phyloP scores from a whole-genome alignment of 2,113 vertebrate genomes.

The Hippocampus abdominalis region DNA sequence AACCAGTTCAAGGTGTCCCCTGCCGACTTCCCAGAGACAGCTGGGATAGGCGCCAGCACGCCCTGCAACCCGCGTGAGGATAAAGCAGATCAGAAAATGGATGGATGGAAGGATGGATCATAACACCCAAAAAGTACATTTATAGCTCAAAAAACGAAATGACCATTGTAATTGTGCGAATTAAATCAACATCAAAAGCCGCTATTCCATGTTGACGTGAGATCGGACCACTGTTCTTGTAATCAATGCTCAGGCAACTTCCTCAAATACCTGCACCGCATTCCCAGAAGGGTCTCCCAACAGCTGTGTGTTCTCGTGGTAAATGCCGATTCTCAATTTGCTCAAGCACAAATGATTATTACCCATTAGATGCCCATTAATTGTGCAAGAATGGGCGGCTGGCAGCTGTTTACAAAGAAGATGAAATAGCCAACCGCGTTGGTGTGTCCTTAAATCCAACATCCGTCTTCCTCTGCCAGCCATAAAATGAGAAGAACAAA shows the following conservation, averaged over 20 bases:
- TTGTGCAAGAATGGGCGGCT: slow-evolving; percentile 91
- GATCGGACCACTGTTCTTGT: slow-evolving; percentile 31
- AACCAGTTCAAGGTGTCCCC: too few relatives aligned
- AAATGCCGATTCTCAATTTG: slow-evolving; percentile 85
- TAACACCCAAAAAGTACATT: too few relatives aligned
- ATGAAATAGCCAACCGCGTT: slow-evolving; percentile 80
- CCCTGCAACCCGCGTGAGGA: too few relatives aligned
- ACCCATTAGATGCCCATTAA: slow-evolving; percentile 99
- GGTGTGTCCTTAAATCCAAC: slow-evolving; percentile 74
- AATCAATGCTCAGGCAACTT: slow-evolving; percentile 76
- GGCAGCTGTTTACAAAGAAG: slow-evolving; percentile 94
- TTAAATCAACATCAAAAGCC: too few relatives aligned
- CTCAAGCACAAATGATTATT: slow-evolving; percentile 96
- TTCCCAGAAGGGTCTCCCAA: slow-evolving; percentile 84
- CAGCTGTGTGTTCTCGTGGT: slow-evolving; percentile 92
- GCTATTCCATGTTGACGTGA: not conserved
- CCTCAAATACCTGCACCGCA: slow-evolving; percentile 71
- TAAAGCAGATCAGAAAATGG: too few relatives aligned
- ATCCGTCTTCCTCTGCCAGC: slow-evolving; percentile 31
- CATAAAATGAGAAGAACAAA: slow-evolving; percentile 30
- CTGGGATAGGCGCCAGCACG: too few relatives aligned
- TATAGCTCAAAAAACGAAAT: too few relatives aligned
- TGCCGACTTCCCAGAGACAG: too few relatives aligned
- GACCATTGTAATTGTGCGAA: too few relatives aligned
- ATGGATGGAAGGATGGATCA: too few relatives aligned